Evolutionary conservation across 1,140 invertebrate genomes (phyloP).

Genomic region (Druon quercuslanigerum): DNA sequence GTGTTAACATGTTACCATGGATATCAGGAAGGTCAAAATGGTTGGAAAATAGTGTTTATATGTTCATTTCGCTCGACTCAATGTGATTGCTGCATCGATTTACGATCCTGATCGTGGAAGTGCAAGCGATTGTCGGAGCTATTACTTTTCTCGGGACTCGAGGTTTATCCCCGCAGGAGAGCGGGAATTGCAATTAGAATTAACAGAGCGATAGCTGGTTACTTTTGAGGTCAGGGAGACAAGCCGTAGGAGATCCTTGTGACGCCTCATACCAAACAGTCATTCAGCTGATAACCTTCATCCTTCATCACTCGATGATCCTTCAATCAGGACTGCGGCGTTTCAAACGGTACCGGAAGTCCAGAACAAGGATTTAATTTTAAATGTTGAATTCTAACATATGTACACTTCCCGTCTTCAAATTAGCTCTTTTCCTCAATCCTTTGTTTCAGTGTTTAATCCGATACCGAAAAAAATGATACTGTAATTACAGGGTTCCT

Average conservation of each 20-base stretch:
- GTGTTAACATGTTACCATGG: not conserved
- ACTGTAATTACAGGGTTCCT: no score
- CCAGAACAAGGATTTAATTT: not conserved
- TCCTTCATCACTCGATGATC: slow-evolving; percentile 42
- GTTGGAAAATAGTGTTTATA: not conserved
- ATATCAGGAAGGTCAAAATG: slow-evolving; percentile 10
- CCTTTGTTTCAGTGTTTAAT: no score
- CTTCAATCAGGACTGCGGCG: slow-evolving; percentile 41
- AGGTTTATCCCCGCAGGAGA: slow-evolving; percentile 40
- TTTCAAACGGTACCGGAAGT: not conserved
- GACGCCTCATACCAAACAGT: slow-evolving; percentile 52
- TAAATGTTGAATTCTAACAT: not conserved
- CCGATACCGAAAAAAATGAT: no score
- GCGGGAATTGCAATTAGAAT: slow-evolving; percentile 54
- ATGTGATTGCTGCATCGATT: slow-evolving; percentile 32
- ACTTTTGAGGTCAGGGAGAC: slow-evolving; percentile 71
- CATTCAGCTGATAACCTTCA: slow-evolving; percentile 53
- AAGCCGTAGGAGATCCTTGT: slow-evolving; percentile 62
- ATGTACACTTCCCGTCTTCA: not conserved
- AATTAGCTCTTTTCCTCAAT: no score
- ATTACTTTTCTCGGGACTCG: slow-evolving; percentile 27
- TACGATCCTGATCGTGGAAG: slow-evolving; percentile 23
- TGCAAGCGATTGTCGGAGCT: not conserved
- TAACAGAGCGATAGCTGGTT: slow-evolving; percentile 56
- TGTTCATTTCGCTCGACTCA: not conserved